phyloP scores from a whole-genome alignment of 2,113 vertebrate species.

The Sakesphorus luctuosus region DNA sequence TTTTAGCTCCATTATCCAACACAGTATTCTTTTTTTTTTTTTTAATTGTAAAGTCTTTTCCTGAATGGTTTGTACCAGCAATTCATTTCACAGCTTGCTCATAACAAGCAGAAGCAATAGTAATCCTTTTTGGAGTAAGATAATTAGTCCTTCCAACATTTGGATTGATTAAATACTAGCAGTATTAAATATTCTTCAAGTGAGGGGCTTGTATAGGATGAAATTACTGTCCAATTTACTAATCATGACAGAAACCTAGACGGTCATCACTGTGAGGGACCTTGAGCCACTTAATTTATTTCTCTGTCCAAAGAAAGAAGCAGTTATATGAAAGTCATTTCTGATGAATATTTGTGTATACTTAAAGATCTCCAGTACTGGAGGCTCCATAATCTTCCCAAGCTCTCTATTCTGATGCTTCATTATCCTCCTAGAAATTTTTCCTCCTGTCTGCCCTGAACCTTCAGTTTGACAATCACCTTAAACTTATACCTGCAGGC shows the following conservation, averaged over 20 bases:
- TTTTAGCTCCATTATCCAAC: not conserved
- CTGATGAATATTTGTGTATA: conserved; percentile 4
- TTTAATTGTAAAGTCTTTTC: not conserved
- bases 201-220: not conserved
- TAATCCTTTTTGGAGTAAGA: not conserved
- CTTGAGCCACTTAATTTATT: not conserved
- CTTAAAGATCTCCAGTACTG: not conserved
- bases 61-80: not conserved
- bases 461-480: conserved; percentile 25
- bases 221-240: conserved; percentile 5
- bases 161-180: not conserved
- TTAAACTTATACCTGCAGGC: conserved; percentile 21
- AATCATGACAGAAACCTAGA: not conserved
- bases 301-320: not conserved
- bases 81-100: not conserved
- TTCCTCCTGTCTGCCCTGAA: not conserved
- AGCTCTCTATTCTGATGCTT: not conserved
- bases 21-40: not conserved
- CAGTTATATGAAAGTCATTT: not conserved
- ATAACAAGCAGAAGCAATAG: not conserved
- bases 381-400: not conserved
- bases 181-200: not conserved
- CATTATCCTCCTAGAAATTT: conserved; percentile 23
- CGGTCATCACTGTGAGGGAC: not conserved
- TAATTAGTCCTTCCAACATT: not conserved